A percentile compares a stretch with the other conserved stretches of the same genome.
Conservation (phyloP, 2,888 invertebrate genomes). For the Aphodius granarius region DNA sequence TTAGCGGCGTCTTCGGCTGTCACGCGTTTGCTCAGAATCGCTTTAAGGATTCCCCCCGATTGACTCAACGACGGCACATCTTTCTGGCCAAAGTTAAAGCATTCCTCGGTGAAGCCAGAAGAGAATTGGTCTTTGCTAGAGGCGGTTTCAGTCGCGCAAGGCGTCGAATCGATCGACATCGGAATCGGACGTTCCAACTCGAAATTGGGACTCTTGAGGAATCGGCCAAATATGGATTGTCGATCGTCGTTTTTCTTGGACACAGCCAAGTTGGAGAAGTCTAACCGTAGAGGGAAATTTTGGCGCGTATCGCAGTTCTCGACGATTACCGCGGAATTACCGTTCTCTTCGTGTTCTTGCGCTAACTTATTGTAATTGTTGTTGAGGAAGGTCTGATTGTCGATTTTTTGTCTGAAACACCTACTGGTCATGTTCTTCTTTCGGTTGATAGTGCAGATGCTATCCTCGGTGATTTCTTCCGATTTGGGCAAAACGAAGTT, state of each 20-base stretch:
- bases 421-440: too few species aligned
- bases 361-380: constrained; percentile 35
- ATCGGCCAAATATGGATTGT: constrained; percentile 22
- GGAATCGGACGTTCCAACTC: constrained; percentile 42
- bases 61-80: constrained; percentile 5
- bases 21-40: constrained; percentile 44
- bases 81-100: constrained; percentile 49
- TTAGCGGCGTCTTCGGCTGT: constrained; percentile 51
- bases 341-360: not conserved
- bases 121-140: constrained; percentile 34
- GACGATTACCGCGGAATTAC: not conserved
- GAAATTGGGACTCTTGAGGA: constrained; percentile 35
- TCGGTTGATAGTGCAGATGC: too few species aligned
- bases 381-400: constrained; percentile 43
- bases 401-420: too few species aligned
- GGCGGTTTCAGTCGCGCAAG: constrained; percentile 33
- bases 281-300: constrained; percentile 31
- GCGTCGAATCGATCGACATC: constrained; percentile 52
- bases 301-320: too few species aligned
- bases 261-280: constrained; percentile 36
- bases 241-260: constrained; percentile 9
- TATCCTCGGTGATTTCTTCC: too few species aligned
- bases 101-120: constrained; percentile 57
- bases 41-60: constrained; percentile 50
- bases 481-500: too few species aligned